Percentiles rank a stretch among this genome's conserved stretches.
phyloP scores from a whole-genome alignment of 2,888 invertebrate species.

The Drosophila mimetica region DNA sequence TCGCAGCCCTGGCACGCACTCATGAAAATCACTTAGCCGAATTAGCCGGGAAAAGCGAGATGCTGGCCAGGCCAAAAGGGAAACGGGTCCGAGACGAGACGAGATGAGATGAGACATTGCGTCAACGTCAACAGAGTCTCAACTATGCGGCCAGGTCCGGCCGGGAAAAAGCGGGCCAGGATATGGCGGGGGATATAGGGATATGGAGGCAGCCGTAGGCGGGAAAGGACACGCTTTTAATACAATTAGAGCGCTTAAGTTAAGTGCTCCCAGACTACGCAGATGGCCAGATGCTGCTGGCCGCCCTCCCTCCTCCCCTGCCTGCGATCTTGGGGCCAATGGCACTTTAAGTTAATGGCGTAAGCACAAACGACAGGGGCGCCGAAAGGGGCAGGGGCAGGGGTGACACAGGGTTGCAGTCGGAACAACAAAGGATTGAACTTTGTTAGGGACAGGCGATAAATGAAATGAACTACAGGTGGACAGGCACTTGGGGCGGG shows the following conservation, averaged over 20 bases:
- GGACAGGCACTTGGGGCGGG: constrained; percentile 5
- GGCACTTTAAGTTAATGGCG: constrained; percentile 50
- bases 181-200: background rate
- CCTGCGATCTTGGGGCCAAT: constrained; percentile 21
- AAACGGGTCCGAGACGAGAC: constrained; percentile 1
- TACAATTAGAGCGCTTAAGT: constrained; percentile 75
- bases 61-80: constrained; percentile 7
- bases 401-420: no score
- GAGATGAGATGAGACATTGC: constrained; percentile 23
- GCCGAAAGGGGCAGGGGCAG: background rate
- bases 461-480: constrained; percentile 72
- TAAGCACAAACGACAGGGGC: constrained; percentile 27
- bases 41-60: constrained; percentile 51
- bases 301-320: background rate
- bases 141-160: constrained; percentile 54
- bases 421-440: constrained; percentile 53
- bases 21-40: constrained; percentile 73
- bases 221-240: constrained; percentile 71
- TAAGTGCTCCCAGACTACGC: constrained; percentile 70
- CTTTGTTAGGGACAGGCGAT: constrained; percentile 40
- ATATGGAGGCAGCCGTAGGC: background rate
- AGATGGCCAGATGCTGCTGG: constrained; percentile 49
- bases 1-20: constrained; percentile 42
- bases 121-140: constrained; percentile 54
- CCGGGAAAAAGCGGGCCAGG: background rate